Conservation (phyloP, 1,140 invertebrate species). For the Tenebrio molitor region DNA sequence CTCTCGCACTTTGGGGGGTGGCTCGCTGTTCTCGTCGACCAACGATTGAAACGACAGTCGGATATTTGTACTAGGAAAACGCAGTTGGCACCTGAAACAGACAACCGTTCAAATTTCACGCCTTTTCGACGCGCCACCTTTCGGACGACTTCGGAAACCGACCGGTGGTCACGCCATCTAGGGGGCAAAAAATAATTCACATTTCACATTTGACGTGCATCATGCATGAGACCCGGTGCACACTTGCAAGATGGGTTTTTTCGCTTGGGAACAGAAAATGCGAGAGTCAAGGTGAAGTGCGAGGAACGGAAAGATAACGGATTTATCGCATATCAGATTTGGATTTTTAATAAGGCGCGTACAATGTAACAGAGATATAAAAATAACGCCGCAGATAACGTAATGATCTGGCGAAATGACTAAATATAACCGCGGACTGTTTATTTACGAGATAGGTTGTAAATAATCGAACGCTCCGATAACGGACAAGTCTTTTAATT, state of each 20-base stretch:
- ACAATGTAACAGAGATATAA: neutral
- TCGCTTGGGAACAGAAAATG: neutral
- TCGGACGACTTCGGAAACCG: too few species aligned
- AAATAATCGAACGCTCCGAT: neutral
- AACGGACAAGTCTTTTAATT: neutral
- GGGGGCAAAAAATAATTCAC: too few species aligned
- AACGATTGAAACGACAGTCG: slow-evolving; percentile 94
- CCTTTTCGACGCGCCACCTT: too few species aligned
- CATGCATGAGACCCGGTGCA: neutral
- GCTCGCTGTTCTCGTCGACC: slow-evolving; percentile 76
- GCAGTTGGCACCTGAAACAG: slow-evolving; percentile 87
- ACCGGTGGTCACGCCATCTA: too few species aligned
- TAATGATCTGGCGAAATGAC: neutral
- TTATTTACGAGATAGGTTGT: neutral
- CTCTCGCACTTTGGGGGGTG: slow-evolving; percentile 61
- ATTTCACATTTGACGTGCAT: neutral
- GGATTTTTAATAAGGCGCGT: neutral
- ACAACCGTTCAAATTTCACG: slow-evolving; percentile 37
- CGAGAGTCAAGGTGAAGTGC: neutral
- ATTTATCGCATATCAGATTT: neutral
- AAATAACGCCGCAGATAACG: neutral
- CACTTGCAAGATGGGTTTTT: neutral
- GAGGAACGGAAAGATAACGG: neutral
- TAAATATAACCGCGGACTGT: neutral
- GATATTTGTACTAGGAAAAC: slow-evolving; percentile 98